Evolutionary conservation across 2,888 invertebrate genomes (phyloP).

Genomic region (Aleiodes testaceus): DNA sequence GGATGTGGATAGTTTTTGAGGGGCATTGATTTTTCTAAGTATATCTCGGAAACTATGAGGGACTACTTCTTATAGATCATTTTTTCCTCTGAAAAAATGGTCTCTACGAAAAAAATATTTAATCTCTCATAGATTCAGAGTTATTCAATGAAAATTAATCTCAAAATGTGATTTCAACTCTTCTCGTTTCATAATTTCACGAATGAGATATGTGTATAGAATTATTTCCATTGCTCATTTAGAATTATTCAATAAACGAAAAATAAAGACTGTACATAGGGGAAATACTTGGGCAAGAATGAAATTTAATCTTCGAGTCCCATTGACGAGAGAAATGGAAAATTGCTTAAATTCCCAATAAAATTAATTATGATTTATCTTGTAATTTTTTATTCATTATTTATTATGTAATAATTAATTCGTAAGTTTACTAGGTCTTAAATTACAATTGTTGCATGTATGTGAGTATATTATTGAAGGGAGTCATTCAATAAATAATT

Average conservation of each 20-base stretch:
- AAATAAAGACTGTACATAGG: constrained; percentile 25
- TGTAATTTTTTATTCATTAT: constrained; percentile 45
- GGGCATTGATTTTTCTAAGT: no score
- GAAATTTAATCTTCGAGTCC: not conserved
- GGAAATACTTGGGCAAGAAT: not conserved
- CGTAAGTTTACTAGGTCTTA: constrained; percentile 38
- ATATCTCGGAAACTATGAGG: no score
- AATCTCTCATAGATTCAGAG: no score
- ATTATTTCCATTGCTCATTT: constrained; percentile 32
- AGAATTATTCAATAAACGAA: constrained; percentile 16
- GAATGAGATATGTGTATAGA: constrained; percentile 17
- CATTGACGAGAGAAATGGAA: not conserved
- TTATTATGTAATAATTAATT: constrained; percentile 47
- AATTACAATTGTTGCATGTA: constrained; percentile 53
- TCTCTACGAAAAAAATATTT: no score
- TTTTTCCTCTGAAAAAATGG: no score
- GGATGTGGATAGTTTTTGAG: no score
- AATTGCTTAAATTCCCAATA: constrained; percentile 23
- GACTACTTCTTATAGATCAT: no score
- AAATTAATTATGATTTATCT: constrained; percentile 19
- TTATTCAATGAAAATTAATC: no score
- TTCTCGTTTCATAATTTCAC: not conserved
- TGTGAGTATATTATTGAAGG: constrained; percentile 48
- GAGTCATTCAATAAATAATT: constrained; percentile 50
- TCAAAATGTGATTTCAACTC: no score